phyloP scores from a whole-genome alignment of 37 sponge, comb jelly and placozoan species.

The Eunapius fragilis region DNA sequence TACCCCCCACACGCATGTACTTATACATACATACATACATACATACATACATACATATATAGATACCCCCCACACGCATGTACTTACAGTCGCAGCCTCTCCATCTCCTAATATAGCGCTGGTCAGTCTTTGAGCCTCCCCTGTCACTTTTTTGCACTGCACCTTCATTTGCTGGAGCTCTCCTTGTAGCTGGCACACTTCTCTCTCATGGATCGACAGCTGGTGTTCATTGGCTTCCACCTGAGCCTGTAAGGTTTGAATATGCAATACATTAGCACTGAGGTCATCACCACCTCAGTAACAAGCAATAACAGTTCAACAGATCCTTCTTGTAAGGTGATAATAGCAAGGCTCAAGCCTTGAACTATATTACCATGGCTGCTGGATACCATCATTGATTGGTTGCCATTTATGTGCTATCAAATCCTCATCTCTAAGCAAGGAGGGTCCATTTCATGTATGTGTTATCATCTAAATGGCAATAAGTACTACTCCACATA shows the following conservation, averaged over 20 bases:
- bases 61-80: neutral
- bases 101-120: neutral
- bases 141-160: neutral
- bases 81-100: neutral
- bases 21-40: neutral
- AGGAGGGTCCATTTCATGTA: too few species aligned
- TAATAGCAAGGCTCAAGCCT: too few species aligned
- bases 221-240: neutral
- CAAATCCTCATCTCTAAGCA: too few species aligned
- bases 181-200: neutral
- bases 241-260: neutral
- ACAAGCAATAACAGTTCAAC: too few species aligned
- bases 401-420: too few species aligned
- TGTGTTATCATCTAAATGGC: too few species aligned
- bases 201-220: neutral
- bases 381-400: too few species aligned
- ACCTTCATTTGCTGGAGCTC: conserved; percentile 2
- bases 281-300: too few species aligned
- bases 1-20: neutral
- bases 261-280: too few species aligned
- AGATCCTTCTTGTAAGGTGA: too few species aligned
- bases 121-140: neutral
- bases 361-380: too few species aligned
- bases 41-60: neutral
- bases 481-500: too few species aligned